A percentile compares a stretch with the other conserved stretches of the same genome.
These are phyloP conservation scores for Epinephelus fuscoguttatus DNA, from an alignment of 2,113 vertebrate species.

Conservation along the genomic window DNA sequence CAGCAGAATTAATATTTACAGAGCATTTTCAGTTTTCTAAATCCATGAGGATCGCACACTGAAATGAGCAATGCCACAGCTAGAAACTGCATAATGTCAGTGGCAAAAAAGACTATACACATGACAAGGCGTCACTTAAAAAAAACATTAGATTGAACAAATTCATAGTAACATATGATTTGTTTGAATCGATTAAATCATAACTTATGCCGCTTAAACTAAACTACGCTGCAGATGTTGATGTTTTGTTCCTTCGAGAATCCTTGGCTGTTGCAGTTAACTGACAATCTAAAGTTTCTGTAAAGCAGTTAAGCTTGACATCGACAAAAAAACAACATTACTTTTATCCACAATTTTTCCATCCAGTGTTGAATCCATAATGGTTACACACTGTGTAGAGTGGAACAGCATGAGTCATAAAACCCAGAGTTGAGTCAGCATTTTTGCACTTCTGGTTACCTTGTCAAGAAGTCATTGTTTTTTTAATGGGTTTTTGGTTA, in stretches of 20 bases:
- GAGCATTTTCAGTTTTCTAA: background rate
- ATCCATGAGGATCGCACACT: background rate
- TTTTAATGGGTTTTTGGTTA: too few species aligned
- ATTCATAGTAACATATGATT: background rate
- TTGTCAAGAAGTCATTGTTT: too few species aligned
- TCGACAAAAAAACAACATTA: too few species aligned
- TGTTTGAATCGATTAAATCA: background rate
- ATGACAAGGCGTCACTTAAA: too few species aligned
- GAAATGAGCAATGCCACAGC: background rate
- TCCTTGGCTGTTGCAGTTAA: background rate
- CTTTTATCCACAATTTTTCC: background rate
- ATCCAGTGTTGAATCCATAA: background rate
- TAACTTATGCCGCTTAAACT: too few species aligned
- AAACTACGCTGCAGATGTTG: background rate
- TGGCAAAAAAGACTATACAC: background rate
- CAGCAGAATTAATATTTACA: constrained; percentile 14
- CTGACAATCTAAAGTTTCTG: background rate
- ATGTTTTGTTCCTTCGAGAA: background rate
- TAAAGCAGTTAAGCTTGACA: background rate
- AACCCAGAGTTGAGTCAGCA: too few species aligned
- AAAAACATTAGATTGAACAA: background rate
- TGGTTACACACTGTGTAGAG: background rate
- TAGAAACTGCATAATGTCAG: background rate
- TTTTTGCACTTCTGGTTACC: too few species aligned
- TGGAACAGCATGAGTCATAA: too few species aligned